A percentile compares a stretch with the other conserved stretches of the same genome.
Conservation (phyloP, 2,113 vertebrate species). For the Elanus axillaris region DNA sequence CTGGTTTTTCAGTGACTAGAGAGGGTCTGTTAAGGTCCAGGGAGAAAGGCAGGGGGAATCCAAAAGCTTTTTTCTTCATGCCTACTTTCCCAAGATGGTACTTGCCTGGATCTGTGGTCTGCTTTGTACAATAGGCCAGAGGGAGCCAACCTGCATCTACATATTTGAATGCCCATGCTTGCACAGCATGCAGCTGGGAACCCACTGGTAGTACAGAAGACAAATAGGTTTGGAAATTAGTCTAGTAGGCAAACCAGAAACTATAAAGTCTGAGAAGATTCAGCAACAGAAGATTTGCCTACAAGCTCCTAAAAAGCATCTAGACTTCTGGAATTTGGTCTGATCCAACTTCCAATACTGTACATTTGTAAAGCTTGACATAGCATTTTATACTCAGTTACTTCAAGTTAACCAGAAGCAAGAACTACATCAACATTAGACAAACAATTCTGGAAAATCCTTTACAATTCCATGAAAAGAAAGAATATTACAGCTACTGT, state of each 20-base stretch:
- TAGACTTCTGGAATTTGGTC: neutral
- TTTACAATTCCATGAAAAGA: neutral
- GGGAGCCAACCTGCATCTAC: neutral
- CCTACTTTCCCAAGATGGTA: neutral
- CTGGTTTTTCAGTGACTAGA: neutral
- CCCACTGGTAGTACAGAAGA: neutral
- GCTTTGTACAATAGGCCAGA: neutral
- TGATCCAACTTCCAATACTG: neutral
- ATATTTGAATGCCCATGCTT: neutral
- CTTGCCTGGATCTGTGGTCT: neutral
- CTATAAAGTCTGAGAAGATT: neutral
- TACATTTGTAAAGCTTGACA: neutral
- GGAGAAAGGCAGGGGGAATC: neutral
- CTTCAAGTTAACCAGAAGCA: neutral
- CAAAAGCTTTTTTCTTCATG: neutral
- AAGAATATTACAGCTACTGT: neutral
- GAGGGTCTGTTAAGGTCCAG: neutral
- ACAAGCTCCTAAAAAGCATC: neutral
- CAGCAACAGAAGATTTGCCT: neutral
- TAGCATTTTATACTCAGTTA: neutral
- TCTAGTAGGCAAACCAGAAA: neutral
- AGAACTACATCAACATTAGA: neutral
- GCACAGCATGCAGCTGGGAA: neutral
- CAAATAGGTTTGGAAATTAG: neutral
- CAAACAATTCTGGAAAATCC: neutral